Evolutionary conservation across 2,888 invertebrate species (phyloP).

Genomic region (Pomacea canaliculata): DNA sequence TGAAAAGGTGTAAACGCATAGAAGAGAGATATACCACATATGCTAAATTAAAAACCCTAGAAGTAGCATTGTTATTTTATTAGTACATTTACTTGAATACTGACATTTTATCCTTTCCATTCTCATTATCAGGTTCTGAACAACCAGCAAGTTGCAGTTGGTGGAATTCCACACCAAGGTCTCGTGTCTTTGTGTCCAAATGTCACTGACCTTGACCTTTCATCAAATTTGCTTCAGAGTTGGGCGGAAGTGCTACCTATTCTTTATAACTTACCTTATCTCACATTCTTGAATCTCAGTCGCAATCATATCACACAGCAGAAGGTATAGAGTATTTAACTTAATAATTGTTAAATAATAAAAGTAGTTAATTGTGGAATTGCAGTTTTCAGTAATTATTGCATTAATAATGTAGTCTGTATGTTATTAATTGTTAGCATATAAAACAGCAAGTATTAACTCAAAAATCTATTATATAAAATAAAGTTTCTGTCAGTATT

Average conservation of each 20-base stretch:
- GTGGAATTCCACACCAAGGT: conserved; percentile 49
- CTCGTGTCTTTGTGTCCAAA: conserved; percentile 72
- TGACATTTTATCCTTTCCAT: too few relatives aligned
- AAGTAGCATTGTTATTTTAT: too few relatives aligned
- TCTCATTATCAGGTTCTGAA: conserved; percentile 44
- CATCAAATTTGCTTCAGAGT: conserved; percentile 80
- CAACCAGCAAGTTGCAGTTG: conserved; percentile 41
- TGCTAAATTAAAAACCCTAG: too few relatives aligned
- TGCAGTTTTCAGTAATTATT: too few relatives aligned
- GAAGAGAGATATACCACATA: too few relatives aligned
- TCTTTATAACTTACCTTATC: conserved; percentile 76
- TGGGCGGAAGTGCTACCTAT: conserved; percentile 81
- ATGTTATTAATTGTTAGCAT: too few relatives aligned
- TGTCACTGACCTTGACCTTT: conserved; percentile 80
- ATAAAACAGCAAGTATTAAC: too few relatives aligned
- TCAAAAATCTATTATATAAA: too few relatives aligned
- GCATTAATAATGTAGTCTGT: too few relatives aligned
- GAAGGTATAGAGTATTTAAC: conserved; percentile 1
- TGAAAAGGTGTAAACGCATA: too few relatives aligned
- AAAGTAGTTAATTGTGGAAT: not conserved
- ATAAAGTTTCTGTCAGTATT: too few relatives aligned
- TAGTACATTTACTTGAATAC: too few relatives aligned
- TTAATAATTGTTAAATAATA: not conserved
- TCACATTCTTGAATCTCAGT: conserved; percentile 75
- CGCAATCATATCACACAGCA: conserved; percentile 78